Evolutionary conservation across 2,797 vertebrate genomes (phyloP), one percentile per base, ranked within the genome.

Genomic region (Hylomyscus alleni): DNA sequence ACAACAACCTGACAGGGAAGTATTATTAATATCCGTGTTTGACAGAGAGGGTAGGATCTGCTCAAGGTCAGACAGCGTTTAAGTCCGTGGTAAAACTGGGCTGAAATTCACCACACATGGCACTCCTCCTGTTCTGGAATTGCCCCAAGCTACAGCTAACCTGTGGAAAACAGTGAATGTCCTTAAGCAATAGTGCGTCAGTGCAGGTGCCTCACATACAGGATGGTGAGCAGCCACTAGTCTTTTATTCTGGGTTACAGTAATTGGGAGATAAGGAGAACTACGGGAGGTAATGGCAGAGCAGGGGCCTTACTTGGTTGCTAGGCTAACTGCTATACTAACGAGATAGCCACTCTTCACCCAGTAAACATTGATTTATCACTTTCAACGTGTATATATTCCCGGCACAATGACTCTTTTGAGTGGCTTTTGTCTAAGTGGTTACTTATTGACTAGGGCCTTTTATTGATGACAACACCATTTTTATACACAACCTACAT

Each of bases 11-110:
- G 93, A 91, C 94, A 76, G 54, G 82, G 89, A 94, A 56, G 58
- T 19, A 58, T 92, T 95, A 96, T 96, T 97, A 96, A 97, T 96
- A 95, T 96, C 92, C 92, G 95, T 67, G 56, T 80, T 83, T 69
- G 95, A 95, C 94, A 94, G 95, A 77, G 81, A 77, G 50, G 62
- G 65, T 50, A 75, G 85, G 24, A 87, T 83, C 92, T 89, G 12
- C 60, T 58, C 86, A 78, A 94, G 95, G 75, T 94, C 78, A 90
- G 75, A 34, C 3, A 2, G 44, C 37, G 1, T 50, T 50, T 40
- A 81, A 89, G 40, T 67, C 58, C 76, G 92, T 37, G 44, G 47
- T 89, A 58, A 83, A 93, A 84, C 47, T 90, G 62, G 94, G 65
- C 67, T 93, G 37, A 52, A 47, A 52, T 20, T 69, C 47, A 78